Conservation (phyloP, 2,797 vertebrate species). For the Pseudocheirus occidentalis region DNA sequence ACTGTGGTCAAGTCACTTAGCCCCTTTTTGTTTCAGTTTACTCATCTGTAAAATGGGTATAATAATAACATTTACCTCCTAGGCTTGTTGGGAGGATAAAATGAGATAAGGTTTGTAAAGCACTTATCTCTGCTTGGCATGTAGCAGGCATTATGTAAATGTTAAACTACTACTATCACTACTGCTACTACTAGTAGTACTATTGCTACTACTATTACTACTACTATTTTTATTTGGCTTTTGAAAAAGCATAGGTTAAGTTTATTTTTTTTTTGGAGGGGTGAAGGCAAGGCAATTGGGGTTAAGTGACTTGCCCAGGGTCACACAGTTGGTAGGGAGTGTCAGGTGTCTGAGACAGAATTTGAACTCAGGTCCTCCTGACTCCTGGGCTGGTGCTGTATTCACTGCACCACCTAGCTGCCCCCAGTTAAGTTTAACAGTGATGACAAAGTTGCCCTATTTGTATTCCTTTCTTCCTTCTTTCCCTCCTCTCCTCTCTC, state of each 20-base stretch:
- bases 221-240: not conserved
- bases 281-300: no score
- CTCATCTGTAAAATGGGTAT: not conserved
- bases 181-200: no score
- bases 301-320: no score
- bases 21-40: not conserved
- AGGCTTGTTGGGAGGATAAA: not conserved
- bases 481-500: fast-evolving
- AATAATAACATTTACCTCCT: not conserved
- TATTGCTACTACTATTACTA: no score
- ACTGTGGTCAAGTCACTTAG: not conserved
- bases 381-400: no score
- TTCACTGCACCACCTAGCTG: no score
- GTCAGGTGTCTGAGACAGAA: no score
- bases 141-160: not conserved
- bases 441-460: not conserved
- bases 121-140: not conserved
- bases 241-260: not conserved
- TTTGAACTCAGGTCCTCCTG: no score
- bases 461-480: not conserved
- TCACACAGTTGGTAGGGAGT: no score
- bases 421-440: not conserved
- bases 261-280: not conserved
- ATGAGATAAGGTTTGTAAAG: not conserved
- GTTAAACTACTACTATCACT: not conserved